Conservation (phyloP, 2,113 vertebrate species). For the Lonchura striata region DNA sequence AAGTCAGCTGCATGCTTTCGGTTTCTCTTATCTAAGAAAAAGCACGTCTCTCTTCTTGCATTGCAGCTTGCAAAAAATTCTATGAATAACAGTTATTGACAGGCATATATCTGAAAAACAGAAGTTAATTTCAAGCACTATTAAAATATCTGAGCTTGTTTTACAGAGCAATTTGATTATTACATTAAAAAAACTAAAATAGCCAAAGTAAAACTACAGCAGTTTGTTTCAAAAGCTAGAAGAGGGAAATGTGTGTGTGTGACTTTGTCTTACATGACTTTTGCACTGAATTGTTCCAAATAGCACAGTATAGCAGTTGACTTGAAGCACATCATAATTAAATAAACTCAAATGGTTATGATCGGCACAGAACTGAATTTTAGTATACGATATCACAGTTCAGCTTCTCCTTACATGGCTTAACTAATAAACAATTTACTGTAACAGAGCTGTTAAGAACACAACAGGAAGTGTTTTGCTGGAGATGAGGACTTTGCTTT, state of each 20-base stretch:
- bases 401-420: background rate
- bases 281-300: background rate
- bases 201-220: background rate
- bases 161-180: background rate
- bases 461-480: background rate
- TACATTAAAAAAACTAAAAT: background rate
- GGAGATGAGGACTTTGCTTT: background rate
- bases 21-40: background rate
- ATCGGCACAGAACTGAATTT: background rate
- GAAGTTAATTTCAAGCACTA: background rate
- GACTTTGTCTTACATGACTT: background rate
- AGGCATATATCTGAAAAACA: background rate
- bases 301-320: background rate
- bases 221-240: background rate
- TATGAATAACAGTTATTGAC: background rate
- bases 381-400: background rate
- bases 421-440: background rate
- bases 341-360: background rate
- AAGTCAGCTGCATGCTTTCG: background rate
- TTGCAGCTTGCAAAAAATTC: background rate
- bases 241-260: background rate
- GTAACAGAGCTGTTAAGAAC: accelerated
- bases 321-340: background rate
- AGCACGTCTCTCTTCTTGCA: background rate
- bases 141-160: background rate